phyloP scores from a whole-genome alignment of 1,140 invertebrate genomes.

The Oncopeltus fasciatus region DNA sequence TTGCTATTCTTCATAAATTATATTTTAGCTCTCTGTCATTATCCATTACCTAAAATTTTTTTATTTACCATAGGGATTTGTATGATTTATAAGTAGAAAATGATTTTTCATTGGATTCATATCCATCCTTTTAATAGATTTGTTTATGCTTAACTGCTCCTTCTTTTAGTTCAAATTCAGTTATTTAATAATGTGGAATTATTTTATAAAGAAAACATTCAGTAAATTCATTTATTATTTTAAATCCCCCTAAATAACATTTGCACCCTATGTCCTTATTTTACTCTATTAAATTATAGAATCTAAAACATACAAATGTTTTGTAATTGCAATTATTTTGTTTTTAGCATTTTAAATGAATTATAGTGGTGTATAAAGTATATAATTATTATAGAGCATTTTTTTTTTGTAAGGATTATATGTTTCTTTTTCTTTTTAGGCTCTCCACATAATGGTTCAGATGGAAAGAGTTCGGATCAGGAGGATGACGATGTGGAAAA shows the following conservation, averaged over 20 bases:
- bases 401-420: background rate
- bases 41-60: too few species aligned
- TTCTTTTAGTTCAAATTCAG: background rate
- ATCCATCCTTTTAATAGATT: background rate
- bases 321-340: background rate
- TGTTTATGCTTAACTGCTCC: background rate
- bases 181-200: background rate
- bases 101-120: too few species aligned
- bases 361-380: background rate
- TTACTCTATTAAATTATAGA: too few species aligned
- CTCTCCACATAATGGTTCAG: background rate
- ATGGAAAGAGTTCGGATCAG: background rate
- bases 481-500: conserved; percentile 31
- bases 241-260: too few species aligned
- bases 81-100: too few species aligned
- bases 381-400: background rate
- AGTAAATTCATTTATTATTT: background rate
- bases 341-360: background rate
- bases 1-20: too few species aligned
- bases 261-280: too few species aligned
- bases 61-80: too few species aligned
- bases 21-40: too few species aligned
- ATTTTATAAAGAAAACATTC: background rate
- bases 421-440: background rate
- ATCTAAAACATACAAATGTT: too few species aligned